Percentiles rank a stretch among this genome's conserved stretches.
phyloP scores from a whole-genome alignment of 2,888 invertebrate genomes.

The Adelphocoris suturalis region DNA sequence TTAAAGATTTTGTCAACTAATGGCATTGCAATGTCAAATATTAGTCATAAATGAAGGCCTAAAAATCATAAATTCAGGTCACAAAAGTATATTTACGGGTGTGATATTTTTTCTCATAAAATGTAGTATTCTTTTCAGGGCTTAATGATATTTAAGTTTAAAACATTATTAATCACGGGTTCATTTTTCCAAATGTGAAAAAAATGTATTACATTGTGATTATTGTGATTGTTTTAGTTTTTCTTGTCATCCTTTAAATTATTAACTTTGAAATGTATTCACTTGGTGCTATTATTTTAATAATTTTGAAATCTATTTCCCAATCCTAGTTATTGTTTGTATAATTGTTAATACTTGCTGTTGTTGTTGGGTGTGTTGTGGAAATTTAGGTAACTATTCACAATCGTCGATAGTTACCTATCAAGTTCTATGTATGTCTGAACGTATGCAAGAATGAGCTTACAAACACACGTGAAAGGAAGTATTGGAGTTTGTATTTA shows the following conservation, averaged over 20 bases:
- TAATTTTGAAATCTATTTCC: constrained; percentile 35
- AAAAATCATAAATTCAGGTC: constrained; percentile 70
- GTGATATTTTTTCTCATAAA: constrained; percentile 67
- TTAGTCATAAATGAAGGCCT: constrained; percentile 67
- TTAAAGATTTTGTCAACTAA: constrained; percentile 68
- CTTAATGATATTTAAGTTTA: constrained; percentile 26
- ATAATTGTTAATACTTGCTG: constrained; percentile 47
- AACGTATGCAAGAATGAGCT: not conserved
- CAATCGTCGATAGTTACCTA: not conserved
- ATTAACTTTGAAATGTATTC: constrained; percentile 45
- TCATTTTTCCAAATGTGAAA: constrained; percentile 19
- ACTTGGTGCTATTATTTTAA: constrained; percentile 66
- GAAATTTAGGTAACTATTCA: not conserved
- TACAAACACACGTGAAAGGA: not conserved
- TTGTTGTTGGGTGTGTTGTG: constrained; percentile 43
- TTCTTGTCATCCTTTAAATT: constrained; percentile 32
- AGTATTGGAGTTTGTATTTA: not conserved
- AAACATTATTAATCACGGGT: constrained; percentile 9
- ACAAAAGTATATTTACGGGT: constrained; percentile 70
- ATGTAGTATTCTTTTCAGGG: constrained; percentile 25
- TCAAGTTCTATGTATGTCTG: not conserved
- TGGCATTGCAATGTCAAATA: constrained; percentile 67
- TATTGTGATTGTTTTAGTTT: constrained; percentile 53
- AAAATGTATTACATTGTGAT: constrained; percentile 41
- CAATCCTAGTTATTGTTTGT: not conserved